A percentile compares a stretch with the other conserved stretches of the same genome.
phyloP scores from a whole-genome alignment of 1,140 invertebrate species.

The Papilio machaon region DNA sequence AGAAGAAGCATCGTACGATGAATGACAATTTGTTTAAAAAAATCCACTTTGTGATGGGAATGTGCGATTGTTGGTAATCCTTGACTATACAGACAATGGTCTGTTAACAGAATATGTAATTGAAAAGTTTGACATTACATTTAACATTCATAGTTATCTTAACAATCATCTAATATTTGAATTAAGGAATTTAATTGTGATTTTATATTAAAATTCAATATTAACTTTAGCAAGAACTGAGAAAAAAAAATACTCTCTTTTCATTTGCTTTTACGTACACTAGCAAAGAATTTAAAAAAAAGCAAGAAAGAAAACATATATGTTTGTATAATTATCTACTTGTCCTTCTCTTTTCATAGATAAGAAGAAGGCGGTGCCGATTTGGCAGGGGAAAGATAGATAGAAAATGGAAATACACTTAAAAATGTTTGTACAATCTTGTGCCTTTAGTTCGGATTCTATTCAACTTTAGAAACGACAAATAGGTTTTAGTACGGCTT shows the following conservation, averaged over 20 bases:
- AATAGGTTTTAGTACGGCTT: not conserved
- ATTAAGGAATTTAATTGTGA: not conserved
- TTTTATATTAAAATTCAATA: not conserved
- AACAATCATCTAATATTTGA: not conserved
- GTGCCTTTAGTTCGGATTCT: not conserved
- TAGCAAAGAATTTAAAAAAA: too few species aligned
- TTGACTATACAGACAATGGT: conserved; percentile 25
- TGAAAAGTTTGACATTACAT: conserved; percentile 23
- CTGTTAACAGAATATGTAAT: conserved; percentile 12
- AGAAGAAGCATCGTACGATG: conserved; percentile 15
- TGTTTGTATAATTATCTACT: too few species aligned
- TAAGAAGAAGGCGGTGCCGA: not conserved
- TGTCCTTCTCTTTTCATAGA: too few species aligned
- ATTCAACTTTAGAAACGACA: not conserved
- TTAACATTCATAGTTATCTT: conserved; percentile 6
- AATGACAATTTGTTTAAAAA: conserved; percentile 38
- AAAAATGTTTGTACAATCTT: not conserved
- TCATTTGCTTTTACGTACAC: not conserved
- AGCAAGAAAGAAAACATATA: too few species aligned
- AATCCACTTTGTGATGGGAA: conserved; percentile 27
- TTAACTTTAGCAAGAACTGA: not conserved
- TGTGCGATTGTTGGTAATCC: conserved; percentile 1
- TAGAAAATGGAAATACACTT: not conserved
- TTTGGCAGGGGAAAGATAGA: not conserved
- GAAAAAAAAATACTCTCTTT: not conserved